Evolutionary conservation across 2,797 vertebrate species (phyloP).

Genomic region (Phrynocephalus forsythii): DNA sequence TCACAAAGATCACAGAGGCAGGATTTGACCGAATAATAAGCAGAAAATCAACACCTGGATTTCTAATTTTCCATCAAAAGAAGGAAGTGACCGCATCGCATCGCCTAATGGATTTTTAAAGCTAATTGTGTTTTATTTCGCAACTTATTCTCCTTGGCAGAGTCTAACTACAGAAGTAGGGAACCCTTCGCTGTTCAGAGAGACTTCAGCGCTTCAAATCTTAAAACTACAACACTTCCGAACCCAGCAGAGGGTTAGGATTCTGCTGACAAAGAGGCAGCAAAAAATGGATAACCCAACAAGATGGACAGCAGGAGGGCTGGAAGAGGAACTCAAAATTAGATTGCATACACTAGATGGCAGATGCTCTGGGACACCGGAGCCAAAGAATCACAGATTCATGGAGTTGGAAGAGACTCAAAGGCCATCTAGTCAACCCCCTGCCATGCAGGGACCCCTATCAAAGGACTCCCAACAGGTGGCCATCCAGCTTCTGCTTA

Average conservation of each 20-base stretch:
- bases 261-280: neutral
- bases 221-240: no score
- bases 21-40: constrained; percentile 1
- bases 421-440: no score
- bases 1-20: neutral
- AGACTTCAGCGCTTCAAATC: neutral
- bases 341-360: neutral
- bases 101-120: neutral
- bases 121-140: neutral
- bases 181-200: neutral
- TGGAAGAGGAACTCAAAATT: neutral
- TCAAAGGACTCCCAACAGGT: no score
- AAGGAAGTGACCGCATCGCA: neutral
- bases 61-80: neutral
- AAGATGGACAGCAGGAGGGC: neutral
- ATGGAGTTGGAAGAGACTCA: no score
- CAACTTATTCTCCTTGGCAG: neutral
- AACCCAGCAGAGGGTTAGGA: neutral
- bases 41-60: neutral
- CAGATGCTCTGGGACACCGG: neutral
- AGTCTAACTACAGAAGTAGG: neutral
- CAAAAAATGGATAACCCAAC: neutral
- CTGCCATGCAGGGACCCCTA: no score
- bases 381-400: neutral
- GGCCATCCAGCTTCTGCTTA: no score